Evolutionary conservation across 1,140 invertebrate genomes (phyloP), one percentile per base, ranked within the genome.

Genomic region (Neelides sp.): DNA sequence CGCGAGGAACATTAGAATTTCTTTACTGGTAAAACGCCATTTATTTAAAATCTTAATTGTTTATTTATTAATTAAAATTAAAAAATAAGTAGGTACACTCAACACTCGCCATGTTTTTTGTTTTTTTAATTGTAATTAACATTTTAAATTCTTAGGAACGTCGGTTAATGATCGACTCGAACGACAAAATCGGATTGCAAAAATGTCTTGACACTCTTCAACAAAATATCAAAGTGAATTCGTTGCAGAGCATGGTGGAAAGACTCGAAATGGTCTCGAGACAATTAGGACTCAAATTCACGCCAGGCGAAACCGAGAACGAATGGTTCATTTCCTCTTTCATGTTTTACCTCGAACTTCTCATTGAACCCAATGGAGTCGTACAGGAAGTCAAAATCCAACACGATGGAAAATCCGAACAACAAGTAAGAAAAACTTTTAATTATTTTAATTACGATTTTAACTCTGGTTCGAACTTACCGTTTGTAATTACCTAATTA

Each of bases 261-360:
- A 75, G 89, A 54, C 70, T 96, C 39, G 89, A 94, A 66, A 87
- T 85, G 64, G 77, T 94, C 34, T 49, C 27, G 8, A 24, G 55
- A 22, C 58, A 55, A 27, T 20, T 58, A 24, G 85, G 82, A 10
- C 74, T 89, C 59, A 83, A 83, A 64, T 87, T 85, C 66, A 78
- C 80, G 61, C 72, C 78, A 47, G 78, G 79, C 47, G 75, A 72
- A 62, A 74, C 76, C 57, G 82, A 77, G 35, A 78, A 79, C 30
- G 83, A 85, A 64, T 75, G 86, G 53, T 92, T 92, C 62, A 92
- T 95, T 67, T 91, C 85, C 22, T 92, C 87, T 0, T 90, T 94
- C 65, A 95, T 95, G 89, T 96, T 95, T 68, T 93, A 90, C 66
- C 75, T 96, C 55, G 89, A 95, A 73, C 83, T 96, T 53, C 64